A percentile compares a stretch with the other conserved stretches of the same genome.
phyloP scores from a whole-genome alignment of 1,140 invertebrate genomes.

The Euura lappo region DNA sequence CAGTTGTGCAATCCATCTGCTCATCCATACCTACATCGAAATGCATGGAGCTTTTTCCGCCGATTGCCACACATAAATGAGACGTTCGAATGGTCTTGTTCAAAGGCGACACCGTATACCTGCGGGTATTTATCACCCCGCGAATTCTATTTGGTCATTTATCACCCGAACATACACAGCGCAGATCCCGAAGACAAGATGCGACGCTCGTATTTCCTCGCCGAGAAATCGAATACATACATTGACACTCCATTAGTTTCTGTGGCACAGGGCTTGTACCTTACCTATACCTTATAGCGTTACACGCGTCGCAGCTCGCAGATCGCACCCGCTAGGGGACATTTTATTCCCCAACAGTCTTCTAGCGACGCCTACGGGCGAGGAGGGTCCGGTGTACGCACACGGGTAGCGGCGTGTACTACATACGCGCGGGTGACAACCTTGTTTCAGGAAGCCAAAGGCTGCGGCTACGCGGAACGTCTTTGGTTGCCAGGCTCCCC shows the following conservation, averaged over 20 bases:
- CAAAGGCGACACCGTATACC: not conserved
- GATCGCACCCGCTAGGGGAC: not conserved
- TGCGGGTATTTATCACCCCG: not conserved
- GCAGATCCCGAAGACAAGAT: not conserved
- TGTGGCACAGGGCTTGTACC: slow-evolving; percentile 19
- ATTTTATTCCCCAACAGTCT: slow-evolving; percentile 7
- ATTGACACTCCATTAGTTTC: slow-evolving; percentile 9
- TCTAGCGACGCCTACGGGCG: not conserved
- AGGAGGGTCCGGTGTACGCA: not conserved
- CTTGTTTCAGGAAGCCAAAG: slow-evolving; percentile 38
- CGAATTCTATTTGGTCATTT: not conserved
- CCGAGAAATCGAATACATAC: not conserved
- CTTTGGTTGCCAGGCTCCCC: slow-evolving; percentile 38
- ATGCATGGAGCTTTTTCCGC: too few species aligned
- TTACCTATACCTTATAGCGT: too few species aligned
- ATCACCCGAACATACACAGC: not conserved
- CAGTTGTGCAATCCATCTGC: too few species aligned
- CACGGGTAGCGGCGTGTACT: slow-evolving; percentile 10
- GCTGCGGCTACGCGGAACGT: slow-evolving; percentile 37
- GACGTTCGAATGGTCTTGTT: slow-evolving; percentile 1
- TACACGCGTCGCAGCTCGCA: too few species aligned
- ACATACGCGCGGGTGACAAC: slow-evolving; percentile 25
- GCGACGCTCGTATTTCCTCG: not conserved
- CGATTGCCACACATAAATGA: not conserved
- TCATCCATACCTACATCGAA: too few species aligned